Base-by-base conservation (phyloP, 2,797 vertebrate species). In the Microctenopoma steveboyesi region DNA sequence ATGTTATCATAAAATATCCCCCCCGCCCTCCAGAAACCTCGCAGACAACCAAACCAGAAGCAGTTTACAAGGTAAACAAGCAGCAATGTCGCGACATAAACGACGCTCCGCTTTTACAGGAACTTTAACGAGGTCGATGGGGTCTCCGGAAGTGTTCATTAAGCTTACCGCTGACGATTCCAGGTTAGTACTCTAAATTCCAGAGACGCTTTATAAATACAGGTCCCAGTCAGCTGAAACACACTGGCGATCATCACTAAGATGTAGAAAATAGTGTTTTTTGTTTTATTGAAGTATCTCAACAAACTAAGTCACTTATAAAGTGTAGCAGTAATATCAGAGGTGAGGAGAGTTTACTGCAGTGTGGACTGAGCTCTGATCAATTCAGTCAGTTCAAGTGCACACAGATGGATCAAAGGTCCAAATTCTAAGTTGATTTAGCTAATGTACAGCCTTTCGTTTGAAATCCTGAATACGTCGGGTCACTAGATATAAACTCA, bases 221-320 rank as follows among this genome's bases (percentile, higher is more conserved):
- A 83, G 80, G 74, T 79, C 65, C 72, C 75, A 72, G 73, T 85
- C 78, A 61, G 77, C 66, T 84, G 74, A 82, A 81, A 90, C 87
- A 86, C 79, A 86, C 68, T 64, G 69, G 77, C 85, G 81, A 74
- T 54, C 83, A 89, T 75, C 57, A 83, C 76, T 42, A 73, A 84
- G 69, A 85, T 74, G 81, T 88, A 91, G 83, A 95, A 95, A 94
- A 94, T 86, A 84, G 82, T 89, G 82, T 82, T 78, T 22, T 85
- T 89, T 83, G 70, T 89, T 93, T 92, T 76, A 91, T 88, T 91
- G 86, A 92, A 91, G 86, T 89, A 86, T 88, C 85, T 92, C 91
- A 89, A 89, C 74, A 42, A 76, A 90, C 68, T 78, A 91, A 82
- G 72, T 89, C 87, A 84, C 86, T 89, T 94, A 92, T 91, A 90